Evolutionary conservation across 2,888 invertebrate species (phyloP).

Genomic region (Branchipolynoe longqiensis): DNA sequence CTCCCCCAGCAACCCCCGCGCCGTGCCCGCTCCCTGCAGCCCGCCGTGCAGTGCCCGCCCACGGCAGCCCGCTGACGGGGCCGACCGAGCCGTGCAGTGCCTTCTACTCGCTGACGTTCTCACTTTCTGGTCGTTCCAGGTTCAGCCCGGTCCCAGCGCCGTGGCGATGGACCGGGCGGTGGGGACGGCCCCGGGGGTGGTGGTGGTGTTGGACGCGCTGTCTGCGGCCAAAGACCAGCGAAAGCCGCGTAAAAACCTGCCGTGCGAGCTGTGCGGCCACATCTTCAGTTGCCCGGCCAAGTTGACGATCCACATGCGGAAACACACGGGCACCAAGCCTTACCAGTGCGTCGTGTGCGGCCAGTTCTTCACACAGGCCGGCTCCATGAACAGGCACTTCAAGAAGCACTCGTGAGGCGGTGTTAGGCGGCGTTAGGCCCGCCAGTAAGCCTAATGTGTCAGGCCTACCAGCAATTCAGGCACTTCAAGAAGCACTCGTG

Average conservation of each 20-base stretch:
- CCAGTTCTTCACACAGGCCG: slow-evolving; percentile 8
- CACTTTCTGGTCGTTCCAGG: background rate
- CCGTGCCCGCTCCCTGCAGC: no score
- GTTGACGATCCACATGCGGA: slow-evolving; percentile 38
- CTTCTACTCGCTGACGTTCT: no score
- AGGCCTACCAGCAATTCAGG: no score
- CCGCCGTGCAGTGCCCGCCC: no score
- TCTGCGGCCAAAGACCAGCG: background rate
- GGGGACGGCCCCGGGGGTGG: no score
- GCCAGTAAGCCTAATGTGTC: no score
- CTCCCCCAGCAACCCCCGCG: no score
- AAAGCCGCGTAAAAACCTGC: background rate
- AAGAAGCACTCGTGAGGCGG: no score
- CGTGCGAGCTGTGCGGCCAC: slow-evolving; percentile 5
- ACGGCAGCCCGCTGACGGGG: no score
- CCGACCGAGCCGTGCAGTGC: no score
- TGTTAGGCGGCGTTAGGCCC: no score
- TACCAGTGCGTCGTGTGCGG: slow-evolving; percentile 29
- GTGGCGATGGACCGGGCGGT: background rate
- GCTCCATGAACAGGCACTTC: slow-evolving; percentile 33
- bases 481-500: no score
- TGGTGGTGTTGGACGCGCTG: background rate
- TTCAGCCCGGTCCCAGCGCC: background rate
- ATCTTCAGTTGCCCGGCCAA: background rate
- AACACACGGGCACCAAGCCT: slow-evolving; percentile 26